A percentile compares a stretch with the other conserved stretches of the same genome.
Evolutionary conservation across 2,888 invertebrate species (phyloP).

Genomic region (Gymnocheta viridis): DNA sequence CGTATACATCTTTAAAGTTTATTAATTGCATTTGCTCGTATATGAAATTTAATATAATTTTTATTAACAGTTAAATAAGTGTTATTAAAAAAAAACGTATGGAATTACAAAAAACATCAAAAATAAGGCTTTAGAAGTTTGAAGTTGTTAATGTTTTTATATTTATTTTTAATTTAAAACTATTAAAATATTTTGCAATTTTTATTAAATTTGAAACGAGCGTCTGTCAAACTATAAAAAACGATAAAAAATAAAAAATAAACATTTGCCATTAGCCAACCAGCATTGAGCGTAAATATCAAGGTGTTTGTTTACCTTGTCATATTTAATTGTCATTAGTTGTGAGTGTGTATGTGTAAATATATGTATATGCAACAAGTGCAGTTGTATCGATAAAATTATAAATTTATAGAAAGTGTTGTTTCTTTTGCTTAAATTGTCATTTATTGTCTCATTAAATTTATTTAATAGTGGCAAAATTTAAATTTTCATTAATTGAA

Average conservation of each 20-base stretch:
- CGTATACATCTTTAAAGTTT: background rate
- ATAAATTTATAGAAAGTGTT: slow-evolving; percentile 58
- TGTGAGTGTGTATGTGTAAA: slow-evolving; percentile 25
- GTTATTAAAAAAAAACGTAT: slow-evolving; percentile 1
- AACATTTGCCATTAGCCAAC: slow-evolving; percentile 49
- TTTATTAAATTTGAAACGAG: slow-evolving; percentile 49
- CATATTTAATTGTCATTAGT: slow-evolving; percentile 47
- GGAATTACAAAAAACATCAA: slow-evolving; percentile 28
- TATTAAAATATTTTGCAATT: slow-evolving; percentile 35
- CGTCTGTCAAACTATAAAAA: slow-evolving; percentile 32
- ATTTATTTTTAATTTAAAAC: slow-evolving; percentile 14
- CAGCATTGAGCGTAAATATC: slow-evolving; percentile 63
- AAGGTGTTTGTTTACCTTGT: slow-evolving; percentile 63
- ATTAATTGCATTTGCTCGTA: background rate
- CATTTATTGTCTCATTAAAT: slow-evolving; percentile 62
- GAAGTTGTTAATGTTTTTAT: background rate
- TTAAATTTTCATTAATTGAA: slow-evolving; percentile 26
- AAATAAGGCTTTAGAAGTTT: slow-evolving; percentile 56
- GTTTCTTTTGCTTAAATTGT: slow-evolving; percentile 37
- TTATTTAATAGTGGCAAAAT: slow-evolving; percentile 47
- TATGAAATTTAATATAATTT: slow-evolving; percentile 35
- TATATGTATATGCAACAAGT: slow-evolving; percentile 17
- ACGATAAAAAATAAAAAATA: slow-evolving; percentile 18
- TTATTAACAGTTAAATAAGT: slow-evolving; percentile 25
- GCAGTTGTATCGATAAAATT: slow-evolving; percentile 12